Base-by-base conservation (phyloP, 2,888 invertebrate species). In the Pachliopta kotzebuea region DNA sequence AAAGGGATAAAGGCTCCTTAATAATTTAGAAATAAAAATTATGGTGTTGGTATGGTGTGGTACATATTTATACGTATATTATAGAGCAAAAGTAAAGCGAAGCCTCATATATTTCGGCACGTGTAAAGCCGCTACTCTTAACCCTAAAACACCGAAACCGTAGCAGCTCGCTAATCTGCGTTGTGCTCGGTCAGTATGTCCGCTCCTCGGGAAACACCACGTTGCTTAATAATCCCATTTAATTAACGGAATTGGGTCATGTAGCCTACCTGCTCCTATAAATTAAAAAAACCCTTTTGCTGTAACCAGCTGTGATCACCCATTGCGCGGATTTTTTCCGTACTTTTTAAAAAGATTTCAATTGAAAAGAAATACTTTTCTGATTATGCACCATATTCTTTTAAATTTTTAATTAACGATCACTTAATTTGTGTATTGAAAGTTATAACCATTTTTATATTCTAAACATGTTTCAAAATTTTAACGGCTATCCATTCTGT, bases 131-230 rank as follows among this genome's bases (percentile, higher is more conserved):
- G 71, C 67, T 69, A 72, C 79, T 75, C 78, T 87, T 84, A 90
- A 90, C 90, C 89, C 89, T 88, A 86, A 88, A 88, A 75, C 79
- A 72, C 80, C 77, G 90, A 90, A 90, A 85, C 90, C 90, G 78
- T 88, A 90, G 72, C 76, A 84, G 78, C 74, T 80, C 80, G 45
- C 75, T 90, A 90, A 90, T 88, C 89, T 89, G 77, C 78, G 83
- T 74, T 52, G 24, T 52, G 56, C 56, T 78, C 77, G 79, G 79
- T 75, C 75, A 76, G 79, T 78, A 76, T 73, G 76, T 76, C 72
- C 77, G 74, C 73, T 71, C 72, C 70, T 69, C 66, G 72, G 70
- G 74, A 74, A 73, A 71, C 70, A 72, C 62, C 68, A 68, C 61
- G 69, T 67, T 67, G 67, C 62, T 75, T 73, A 78, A 79, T 89